Percentiles rank a stretch among this genome's conserved stretches.
phyloP scores from a whole-genome alignment of 2,797 vertebrate species.

The Schizothorax lantsangensis region DNA sequence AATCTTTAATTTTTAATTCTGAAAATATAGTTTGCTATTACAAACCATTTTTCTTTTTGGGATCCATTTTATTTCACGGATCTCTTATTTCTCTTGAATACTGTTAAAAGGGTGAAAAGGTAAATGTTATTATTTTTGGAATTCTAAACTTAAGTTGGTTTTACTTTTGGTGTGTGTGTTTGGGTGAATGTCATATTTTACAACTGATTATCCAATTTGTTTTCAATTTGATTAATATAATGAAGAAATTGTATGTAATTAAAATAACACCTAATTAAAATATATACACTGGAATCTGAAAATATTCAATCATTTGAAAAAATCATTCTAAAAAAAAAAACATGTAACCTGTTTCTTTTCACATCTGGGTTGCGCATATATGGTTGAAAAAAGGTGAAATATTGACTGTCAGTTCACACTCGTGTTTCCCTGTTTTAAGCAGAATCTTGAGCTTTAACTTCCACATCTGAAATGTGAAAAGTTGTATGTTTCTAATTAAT shows the following conservation, averaged over 20 bases:
- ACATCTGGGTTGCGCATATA: background rate
- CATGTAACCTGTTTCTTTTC: background rate
- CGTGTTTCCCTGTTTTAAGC: slow-evolving; percentile 11
- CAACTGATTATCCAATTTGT: background rate
- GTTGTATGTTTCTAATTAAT: too few relatives aligned
- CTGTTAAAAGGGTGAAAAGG: background rate
- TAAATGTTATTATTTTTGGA: background rate
- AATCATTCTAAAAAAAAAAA: background rate
- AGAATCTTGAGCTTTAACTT: slow-evolving; percentile 10
- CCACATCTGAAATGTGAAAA: background rate
- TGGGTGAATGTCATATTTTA: background rate
- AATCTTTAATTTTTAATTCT: background rate
- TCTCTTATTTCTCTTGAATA: background rate
- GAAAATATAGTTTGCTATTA: background rate
- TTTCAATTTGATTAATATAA: background rate
- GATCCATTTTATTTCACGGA: background rate
- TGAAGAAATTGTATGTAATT: background rate
- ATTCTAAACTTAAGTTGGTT: background rate
- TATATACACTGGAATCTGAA: background rate
- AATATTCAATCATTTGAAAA: background rate
- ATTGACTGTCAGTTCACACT: slow-evolving; percentile 5
- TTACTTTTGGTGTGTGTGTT: background rate
- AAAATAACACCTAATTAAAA: background rate
- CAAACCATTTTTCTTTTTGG: background rate
- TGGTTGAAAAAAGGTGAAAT: background rate